Evolutionary conservation across 64 coral and sea anemone genomes (phyloP).

Genomic region (Exaiptasia diaphana): DNA sequence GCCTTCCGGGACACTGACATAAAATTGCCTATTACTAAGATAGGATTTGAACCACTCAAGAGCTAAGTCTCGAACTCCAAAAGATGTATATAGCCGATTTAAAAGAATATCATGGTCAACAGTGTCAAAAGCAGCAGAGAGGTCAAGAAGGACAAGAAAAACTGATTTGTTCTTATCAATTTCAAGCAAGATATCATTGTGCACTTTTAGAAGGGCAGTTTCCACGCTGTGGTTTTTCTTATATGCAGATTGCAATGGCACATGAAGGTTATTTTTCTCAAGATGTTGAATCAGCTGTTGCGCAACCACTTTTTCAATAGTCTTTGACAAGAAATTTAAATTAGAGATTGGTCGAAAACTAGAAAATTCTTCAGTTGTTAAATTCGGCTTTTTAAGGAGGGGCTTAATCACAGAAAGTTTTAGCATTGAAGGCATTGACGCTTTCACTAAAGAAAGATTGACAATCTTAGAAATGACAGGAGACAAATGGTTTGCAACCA

Average conservation of each 20-base stretch:
- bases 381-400: slow-evolving; percentile 30
- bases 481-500: not conserved
- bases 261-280: not conserved
- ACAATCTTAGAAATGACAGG: slow-evolving; percentile 11
- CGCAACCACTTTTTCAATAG: not conserved
- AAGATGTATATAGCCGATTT: too few species aligned
- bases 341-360: slow-evolving; percentile 37
- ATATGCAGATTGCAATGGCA: not conserved
- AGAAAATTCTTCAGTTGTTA: not conserved
- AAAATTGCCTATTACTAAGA: too few species aligned
- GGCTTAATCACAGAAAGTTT: slow-evolving; percentile 39
- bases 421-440: not conserved
- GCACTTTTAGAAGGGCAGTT: too few species aligned
- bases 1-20: too few species aligned
- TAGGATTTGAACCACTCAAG: too few species aligned
- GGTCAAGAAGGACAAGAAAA: too few species aligned
- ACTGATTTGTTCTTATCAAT: too few species aligned
- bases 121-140: too few species aligned
- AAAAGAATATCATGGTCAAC: too few species aligned
- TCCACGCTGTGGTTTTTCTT: too few species aligned
- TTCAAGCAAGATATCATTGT: too few species aligned
- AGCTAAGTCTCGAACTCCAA: too few species aligned
- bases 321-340: slow-evolving; percentile 1
- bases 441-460: slow-evolving; percentile 12
- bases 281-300: not conserved